phyloP scores from a whole-genome alignment of 2,888 invertebrate genomes.

The Adineta ricciae region DNA sequence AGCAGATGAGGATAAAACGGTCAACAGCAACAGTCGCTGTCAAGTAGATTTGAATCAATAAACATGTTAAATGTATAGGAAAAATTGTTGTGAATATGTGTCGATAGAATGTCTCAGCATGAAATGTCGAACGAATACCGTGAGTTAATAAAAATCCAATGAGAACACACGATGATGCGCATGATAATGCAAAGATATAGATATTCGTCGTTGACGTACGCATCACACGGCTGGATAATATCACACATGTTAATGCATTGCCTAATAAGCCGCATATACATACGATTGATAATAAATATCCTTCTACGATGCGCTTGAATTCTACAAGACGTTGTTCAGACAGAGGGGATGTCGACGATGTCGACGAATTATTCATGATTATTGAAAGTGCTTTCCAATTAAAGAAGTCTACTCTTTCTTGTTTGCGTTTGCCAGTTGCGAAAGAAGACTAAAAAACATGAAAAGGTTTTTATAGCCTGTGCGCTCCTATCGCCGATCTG shows the following conservation, averaged over 20 bases:
- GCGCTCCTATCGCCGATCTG: background rate
- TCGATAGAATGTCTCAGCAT: background rate
- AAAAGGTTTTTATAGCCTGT: background rate
- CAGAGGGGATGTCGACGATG: background rate
- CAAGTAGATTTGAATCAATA: background rate
- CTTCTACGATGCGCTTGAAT: conserved; percentile 13
- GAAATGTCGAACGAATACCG: background rate
- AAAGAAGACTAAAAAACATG: background rate
- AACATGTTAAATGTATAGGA: background rate
- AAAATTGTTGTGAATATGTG: background rate
- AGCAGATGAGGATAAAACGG: background rate
- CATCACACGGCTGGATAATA: background rate
- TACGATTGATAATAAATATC: background rate
- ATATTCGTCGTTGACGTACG: background rate
- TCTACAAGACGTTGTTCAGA: background rate
- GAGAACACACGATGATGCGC: background rate
- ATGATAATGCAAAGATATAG: conserved; percentile 12
- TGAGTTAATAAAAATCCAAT: conserved; percentile 6
- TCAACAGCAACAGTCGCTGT: conserved; percentile 13
- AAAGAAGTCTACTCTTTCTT: background rate
- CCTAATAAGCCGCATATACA: conserved; percentile 17
- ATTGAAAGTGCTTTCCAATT: background rate
- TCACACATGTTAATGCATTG: background rate
- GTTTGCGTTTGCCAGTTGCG: background rate
- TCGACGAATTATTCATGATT: background rate